phyloP scores from a whole-genome alignment of 92 coral and sea anemone genomes.

The Palythoa grandiflora region DNA sequence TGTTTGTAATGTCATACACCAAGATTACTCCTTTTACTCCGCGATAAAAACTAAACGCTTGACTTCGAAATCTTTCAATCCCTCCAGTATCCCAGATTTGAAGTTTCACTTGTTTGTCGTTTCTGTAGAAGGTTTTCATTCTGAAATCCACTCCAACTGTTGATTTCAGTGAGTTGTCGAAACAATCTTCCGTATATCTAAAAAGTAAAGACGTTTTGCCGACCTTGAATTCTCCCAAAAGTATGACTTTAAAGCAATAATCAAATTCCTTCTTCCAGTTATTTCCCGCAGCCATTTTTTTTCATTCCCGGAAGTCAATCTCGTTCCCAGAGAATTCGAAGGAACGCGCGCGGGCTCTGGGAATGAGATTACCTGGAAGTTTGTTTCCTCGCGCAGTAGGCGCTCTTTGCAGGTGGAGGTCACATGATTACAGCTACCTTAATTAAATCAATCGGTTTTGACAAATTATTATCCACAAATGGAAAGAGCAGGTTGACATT shows the following conservation, averaged over 20 bases:
- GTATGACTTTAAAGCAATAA: conserved; percentile 81
- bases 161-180: conserved; percentile 19
- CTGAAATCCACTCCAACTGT: conserved; percentile 80
- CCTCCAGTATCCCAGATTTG: conserved; percentile 95
- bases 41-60: conserved; percentile 75
- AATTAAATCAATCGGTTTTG: too few relatives aligned
- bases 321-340: too few relatives aligned
- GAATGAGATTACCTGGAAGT: too few relatives aligned
- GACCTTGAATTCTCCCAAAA: conserved; percentile 84
- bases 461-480: too few relatives aligned
- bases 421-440: too few relatives aligned
- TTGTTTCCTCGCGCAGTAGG: too few relatives aligned
- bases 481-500: too few relatives aligned
- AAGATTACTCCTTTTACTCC: conserved; percentile 80
- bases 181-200: conserved; percentile 72
- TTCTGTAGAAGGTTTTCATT: conserved; percentile 65
- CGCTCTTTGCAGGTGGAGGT: too few relatives aligned
- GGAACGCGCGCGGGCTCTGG: too few relatives aligned
- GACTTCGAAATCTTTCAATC: conserved; percentile 80
- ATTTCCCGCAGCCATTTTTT: conserved; percentile 40
- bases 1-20: conserved; percentile 82
- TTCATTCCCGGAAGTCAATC: too few relatives aligned
- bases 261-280: conserved; percentile 50
- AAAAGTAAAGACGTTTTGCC: conserved; percentile 86
- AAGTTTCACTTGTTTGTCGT: conserved; percentile 70